These are phyloP conservation scores for Clavelina lepadiformis DNA, from an alignment of 23 tunicate species.

Conservation along the genomic window DNA sequence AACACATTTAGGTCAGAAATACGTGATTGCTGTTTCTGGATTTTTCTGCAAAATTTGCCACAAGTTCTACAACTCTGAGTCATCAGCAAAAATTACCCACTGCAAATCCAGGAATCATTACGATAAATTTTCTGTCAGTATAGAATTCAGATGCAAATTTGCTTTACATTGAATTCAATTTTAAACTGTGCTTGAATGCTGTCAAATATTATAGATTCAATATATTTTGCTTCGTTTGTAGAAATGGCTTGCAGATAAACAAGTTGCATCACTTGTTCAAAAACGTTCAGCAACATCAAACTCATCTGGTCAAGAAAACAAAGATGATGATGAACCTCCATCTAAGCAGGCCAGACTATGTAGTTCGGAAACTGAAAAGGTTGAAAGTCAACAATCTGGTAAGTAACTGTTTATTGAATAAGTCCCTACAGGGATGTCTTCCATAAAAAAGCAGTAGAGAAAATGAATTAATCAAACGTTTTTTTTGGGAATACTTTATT, in stretches of 20 bases:
- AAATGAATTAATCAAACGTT: too few species aligned
- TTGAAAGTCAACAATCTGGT: too few species aligned
- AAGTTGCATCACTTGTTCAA: conserved; percentile 43
- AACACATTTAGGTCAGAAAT: conserved; percentile 62
- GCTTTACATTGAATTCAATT: too few species aligned
- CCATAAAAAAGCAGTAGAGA: too few species aligned
- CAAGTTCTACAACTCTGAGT: conserved; percentile 88
- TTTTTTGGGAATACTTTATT: too few species aligned
- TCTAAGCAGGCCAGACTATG: conserved; percentile 36
- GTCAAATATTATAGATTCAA: too few species aligned
- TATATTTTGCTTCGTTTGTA: conserved; percentile 6
- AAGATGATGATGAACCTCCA: conserved; percentile 40
- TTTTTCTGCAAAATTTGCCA: conserved; percentile 93
- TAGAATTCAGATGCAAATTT: too few species aligned
- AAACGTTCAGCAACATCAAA: conserved; percentile 23
- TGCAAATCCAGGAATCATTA: conserved; percentile 83
- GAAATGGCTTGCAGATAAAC: conserved; percentile 77
- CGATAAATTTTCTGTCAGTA: conserved; percentile 76
- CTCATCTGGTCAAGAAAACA: neutral
- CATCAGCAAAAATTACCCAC: conserved; percentile 75
- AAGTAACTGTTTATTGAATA: too few species aligned
- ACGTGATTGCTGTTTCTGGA: conserved; percentile 85
- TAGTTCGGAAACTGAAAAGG: too few species aligned
- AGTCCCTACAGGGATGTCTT: too few species aligned
- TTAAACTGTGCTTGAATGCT: too few species aligned